Evolutionary conservation across 2,888 invertebrate genomes (phyloP).

Genomic region (Phaonia tiefii): DNA sequence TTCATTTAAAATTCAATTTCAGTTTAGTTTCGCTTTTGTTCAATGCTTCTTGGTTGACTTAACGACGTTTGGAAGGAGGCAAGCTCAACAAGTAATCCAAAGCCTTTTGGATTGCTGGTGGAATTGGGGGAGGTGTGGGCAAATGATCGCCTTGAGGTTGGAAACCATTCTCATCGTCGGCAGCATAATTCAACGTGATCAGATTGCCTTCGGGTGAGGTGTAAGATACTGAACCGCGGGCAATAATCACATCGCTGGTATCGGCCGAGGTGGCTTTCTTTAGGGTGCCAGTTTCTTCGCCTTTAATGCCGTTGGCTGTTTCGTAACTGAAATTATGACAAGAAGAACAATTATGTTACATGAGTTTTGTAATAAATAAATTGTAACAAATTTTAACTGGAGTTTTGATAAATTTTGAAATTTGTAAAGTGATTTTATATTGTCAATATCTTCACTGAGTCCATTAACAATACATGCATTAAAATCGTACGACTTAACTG

Average conservation of each 20-base stretch:
- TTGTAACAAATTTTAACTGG: too few species aligned
- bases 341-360: constrained; percentile 17
- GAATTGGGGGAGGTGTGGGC: constrained; percentile 89
- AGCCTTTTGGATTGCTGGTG: constrained; percentile 88
- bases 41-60: constrained; percentile 53
- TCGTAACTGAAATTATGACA: constrained; percentile 84
- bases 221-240: constrained; percentile 86
- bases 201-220: constrained; percentile 87
- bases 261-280: constrained; percentile 87
- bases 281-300: constrained; percentile 88
- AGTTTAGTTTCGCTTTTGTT: constrained; percentile 20
- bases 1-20: constrained; percentile 41
- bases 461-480: constrained; percentile 21
- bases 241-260: constrained; percentile 85
- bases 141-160: constrained; percentile 84
- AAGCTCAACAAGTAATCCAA: constrained; percentile 86
- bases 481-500: too few species aligned
- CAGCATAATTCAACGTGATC: constrained; percentile 85
- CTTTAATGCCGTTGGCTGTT: constrained; percentile 90
- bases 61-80: constrained; percentile 82
- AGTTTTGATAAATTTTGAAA: too few species aligned
- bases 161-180: constrained; percentile 87
- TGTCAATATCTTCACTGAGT: too few species aligned
- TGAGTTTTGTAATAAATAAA: neutral
- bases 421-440: too few species aligned